A percentile compares a stretch with the other conserved stretches of the same genome.
Evolutionary conservation across 1,140 invertebrate species (phyloP).

Genomic region (Ditylenchus dipsaci): DNA sequence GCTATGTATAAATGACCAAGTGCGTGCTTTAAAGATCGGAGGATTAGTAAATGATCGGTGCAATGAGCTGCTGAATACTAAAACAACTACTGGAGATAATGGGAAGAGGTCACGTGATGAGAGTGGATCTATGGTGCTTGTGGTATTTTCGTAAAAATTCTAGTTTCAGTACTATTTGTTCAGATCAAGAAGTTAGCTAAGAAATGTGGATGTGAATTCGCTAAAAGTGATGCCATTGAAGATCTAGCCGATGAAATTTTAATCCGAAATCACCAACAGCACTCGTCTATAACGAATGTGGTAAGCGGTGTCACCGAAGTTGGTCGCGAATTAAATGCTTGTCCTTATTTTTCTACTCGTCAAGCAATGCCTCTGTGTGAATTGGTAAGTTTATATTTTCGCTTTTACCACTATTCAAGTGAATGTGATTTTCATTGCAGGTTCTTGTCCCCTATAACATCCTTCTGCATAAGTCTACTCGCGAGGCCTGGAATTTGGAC

Average conservation of each 20-base stretch:
- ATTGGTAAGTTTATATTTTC: constrained; percentile 32
- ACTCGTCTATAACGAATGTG: background rate
- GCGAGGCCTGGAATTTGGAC: constrained; percentile 76
- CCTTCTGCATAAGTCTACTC: constrained; percentile 77
- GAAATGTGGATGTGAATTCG: constrained; percentile 36
- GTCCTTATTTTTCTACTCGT: constrained; percentile 53
- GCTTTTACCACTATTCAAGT: too few species aligned
- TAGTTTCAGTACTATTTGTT: too few species aligned
- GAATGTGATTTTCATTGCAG: too few species aligned
- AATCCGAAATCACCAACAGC: background rate
- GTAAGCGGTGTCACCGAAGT: background rate
- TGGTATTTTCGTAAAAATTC: background rate
- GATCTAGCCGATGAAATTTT: constrained; percentile 44
- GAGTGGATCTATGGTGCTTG: constrained; percentile 72
- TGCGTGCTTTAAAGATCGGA: constrained; percentile 72
- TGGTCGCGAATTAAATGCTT: constrained; percentile 37
- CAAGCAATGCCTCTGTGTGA: constrained; percentile 40
- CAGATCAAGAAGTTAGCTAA: background rate
- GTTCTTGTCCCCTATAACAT: constrained; percentile 63
- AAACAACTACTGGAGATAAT: constrained; percentile 70
- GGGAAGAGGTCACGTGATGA: constrained; percentile 63
- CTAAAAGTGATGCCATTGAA: constrained; percentile 44
- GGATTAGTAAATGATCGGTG: constrained; percentile 89
- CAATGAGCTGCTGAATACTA: constrained; percentile 76
- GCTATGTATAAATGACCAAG: constrained; percentile 67